These are phyloP conservation scores for Ceyx melanurus DNA, from an alignment of 2,113 vertebrate species.

Conservation along the genomic window DNA sequence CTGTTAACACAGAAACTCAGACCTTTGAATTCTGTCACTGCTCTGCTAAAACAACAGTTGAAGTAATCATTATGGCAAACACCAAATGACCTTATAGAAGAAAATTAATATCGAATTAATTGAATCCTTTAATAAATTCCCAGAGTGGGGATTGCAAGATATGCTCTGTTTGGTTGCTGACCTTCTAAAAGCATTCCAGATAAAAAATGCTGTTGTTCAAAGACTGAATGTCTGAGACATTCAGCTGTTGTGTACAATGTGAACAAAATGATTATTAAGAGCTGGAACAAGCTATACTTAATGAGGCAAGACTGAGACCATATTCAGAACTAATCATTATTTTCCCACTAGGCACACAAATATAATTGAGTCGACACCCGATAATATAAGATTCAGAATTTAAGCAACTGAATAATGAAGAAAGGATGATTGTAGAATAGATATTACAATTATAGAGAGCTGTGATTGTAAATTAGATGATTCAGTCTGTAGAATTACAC, in stretches of 20 bases:
- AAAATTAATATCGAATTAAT: background rate
- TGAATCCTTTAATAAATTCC: background rate
- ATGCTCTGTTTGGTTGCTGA: background rate
- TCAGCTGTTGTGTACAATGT: background rate
- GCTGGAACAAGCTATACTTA: background rate
- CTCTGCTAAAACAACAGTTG: background rate
- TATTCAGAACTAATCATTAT: background rate
- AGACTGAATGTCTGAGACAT: background rate
- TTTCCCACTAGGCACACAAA: background rate
- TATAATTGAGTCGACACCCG: background rate
- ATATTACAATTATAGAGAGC: background rate
- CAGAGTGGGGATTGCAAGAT: background rate
- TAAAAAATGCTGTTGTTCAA: background rate
- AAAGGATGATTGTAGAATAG: background rate
- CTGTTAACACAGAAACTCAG: background rate
- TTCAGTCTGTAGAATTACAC: background rate
- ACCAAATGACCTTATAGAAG: background rate
- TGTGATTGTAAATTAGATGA: background rate
- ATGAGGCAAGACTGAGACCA: background rate
- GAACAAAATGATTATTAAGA: background rate
- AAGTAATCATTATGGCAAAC: background rate
- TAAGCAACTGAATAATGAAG: background rate
- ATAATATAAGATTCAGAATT: background rate
- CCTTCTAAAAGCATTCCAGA: background rate
- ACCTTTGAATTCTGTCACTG: background rate